These are phyloP conservation scores for Geotrupes spiniger DNA, from an alignment of 2,888 invertebrate species.

Conservation along the genomic window DNA sequence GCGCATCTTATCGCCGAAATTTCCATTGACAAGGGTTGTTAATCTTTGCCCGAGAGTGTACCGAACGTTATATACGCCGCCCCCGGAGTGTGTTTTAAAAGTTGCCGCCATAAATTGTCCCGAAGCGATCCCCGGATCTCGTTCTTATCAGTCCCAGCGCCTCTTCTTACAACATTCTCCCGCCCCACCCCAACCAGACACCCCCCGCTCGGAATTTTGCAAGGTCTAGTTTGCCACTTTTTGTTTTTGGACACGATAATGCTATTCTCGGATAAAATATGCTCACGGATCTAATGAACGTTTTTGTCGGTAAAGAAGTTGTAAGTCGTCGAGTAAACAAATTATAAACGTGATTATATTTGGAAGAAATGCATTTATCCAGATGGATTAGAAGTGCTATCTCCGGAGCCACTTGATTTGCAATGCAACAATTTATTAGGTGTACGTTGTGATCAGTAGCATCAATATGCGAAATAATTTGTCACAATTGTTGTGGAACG, in stretches of 20 bases:
- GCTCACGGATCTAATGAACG: background rate
- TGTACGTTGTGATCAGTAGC: too few relatives aligned
- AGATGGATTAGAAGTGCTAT: too few relatives aligned
- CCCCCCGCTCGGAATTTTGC: slow-evolving; percentile 3
- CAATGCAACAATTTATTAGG: too few relatives aligned
- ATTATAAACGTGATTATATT: too few relatives aligned
- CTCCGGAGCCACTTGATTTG: too few relatives aligned
- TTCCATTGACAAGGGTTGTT: slow-evolving; percentile 30
- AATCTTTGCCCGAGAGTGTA: slow-evolving; percentile 40
- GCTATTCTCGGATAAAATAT: background rate
- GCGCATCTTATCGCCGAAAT: slow-evolving; percentile 18
- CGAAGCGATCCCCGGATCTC: slow-evolving; percentile 52
- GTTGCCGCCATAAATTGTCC: slow-evolving; percentile 53
- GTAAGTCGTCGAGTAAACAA: too few relatives aligned
- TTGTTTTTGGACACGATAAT: slow-evolving; percentile 3
- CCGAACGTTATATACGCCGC: slow-evolving; percentile 49
- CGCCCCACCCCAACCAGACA: slow-evolving; percentile 7
- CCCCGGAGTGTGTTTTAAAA: slow-evolving; percentile 52
- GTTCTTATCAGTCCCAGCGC: slow-evolving; percentile 49
- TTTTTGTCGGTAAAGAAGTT: too few relatives aligned
- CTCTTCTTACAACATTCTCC: slow-evolving; percentile 38
- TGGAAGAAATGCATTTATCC: too few relatives aligned
- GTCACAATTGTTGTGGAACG: too few relatives aligned
- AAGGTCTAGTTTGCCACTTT: slow-evolving; percentile 5
- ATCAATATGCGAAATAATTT: too few relatives aligned